These are phyloP conservation scores for Brenthis hecate DNA, from an alignment of 2,888 invertebrate species.

Conservation along the genomic window DNA sequence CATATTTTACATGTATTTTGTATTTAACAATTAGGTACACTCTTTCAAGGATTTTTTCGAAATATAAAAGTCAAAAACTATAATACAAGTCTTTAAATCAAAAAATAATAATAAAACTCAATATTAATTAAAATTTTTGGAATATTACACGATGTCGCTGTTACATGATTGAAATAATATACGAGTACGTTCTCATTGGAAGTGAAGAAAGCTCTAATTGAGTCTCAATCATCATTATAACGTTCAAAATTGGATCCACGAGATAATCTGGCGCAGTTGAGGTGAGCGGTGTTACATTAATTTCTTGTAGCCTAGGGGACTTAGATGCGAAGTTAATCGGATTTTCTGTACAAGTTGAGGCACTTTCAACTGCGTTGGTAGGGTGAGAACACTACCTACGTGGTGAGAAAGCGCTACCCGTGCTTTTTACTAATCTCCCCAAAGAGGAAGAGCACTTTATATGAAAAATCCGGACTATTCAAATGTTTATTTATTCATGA, in stretches of 20 bases:
- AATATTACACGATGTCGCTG: background rate
- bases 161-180: slow-evolving; percentile 7
- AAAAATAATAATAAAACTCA: no score
- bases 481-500: no score
- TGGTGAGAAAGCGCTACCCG: slow-evolving; percentile 11
- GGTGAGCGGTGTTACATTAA: slow-evolving; percentile 54
- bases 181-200: slow-evolving; percentile 21
- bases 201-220: slow-evolving; percentile 37
- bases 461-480: background rate
- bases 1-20: background rate
- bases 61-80: no score
- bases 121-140: background rate
- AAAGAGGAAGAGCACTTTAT: slow-evolving; percentile 11
- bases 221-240: slow-evolving; percentile 49
- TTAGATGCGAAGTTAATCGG: slow-evolving; percentile 51
- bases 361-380: slow-evolving; percentile 43
- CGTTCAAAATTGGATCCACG: slow-evolving; percentile 41
- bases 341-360: slow-evolving; percentile 46
- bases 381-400: slow-evolving; percentile 31
- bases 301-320: slow-evolving; percentile 50
- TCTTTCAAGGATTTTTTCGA: no score
- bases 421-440: slow-evolving; percentile 24
- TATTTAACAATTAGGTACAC: background rate
- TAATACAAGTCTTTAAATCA: background rate
- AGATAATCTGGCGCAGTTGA: slow-evolving; percentile 47